Base-by-base conservation (phyloP, 1,140 invertebrate species). In the Dufourea novaeangliae region DNA sequence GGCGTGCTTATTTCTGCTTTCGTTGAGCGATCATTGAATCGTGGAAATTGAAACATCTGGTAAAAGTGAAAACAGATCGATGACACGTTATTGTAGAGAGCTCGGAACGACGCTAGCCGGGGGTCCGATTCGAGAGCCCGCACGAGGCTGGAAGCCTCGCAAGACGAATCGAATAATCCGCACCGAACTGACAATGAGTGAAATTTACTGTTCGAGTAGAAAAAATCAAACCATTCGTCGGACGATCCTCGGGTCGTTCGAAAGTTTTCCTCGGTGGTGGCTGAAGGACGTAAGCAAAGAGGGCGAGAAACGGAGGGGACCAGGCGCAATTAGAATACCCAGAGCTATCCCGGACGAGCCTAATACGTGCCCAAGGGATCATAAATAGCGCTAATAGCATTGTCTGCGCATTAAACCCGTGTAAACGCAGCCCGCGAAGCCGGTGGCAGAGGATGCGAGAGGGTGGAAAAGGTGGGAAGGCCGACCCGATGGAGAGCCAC, bases 371-470 rank as follows among this genome's bases (percentile, higher is more conserved):
- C 56, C 14, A 59, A 50, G 67, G 41, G 54, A 25, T 17, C 67
- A 41, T 70, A 70, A 77, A 77, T 77, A 70, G 67, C 74, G 67
- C 11, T 61, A 77, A 77, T 39, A 77, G 74, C 56, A 52, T 70
- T 70, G 67, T 77, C 73, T 12, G 66, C 66, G 67, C 67, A 52
- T 77, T 77, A 70, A 77, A 77, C 25, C 17, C 66, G 67, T 77
- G 67, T 77, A 70, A 66, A 70, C 67, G 74, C 66, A 8, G 72
- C 54, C 25, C 22, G 20, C 64, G 27, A 34, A 6, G 56, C 32
- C n/a, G 10, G 11, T 41, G 34, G 57, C 25, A 50, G 41, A 32
- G 22, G 61, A 62, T 3, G 34, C 34, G 25, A 50, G 39, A 39
- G 32, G 75, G 37, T 11, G 12, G 50, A 57, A 39, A 29, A 20